Evolutionary conservation across 1,140 invertebrate species (phyloP), one percentile per base, ranked within the genome.

Genomic region (Sesamia nonagrioides): DNA sequence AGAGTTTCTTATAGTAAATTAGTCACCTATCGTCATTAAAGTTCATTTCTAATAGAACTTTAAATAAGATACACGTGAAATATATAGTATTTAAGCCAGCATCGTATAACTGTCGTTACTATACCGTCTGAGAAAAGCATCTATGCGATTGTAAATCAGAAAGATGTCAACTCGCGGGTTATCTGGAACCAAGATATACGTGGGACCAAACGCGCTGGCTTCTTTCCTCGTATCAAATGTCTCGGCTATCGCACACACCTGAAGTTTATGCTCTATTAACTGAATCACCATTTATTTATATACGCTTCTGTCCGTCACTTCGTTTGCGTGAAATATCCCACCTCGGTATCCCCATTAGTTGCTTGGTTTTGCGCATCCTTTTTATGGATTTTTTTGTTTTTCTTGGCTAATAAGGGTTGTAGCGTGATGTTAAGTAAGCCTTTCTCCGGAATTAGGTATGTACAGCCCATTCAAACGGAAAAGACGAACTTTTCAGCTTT

Each of bases 151-250:
- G 74, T 77, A 68, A 77, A 77, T 77, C 74, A 77, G 74, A 52
- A 50, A 45, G 50, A 77, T 56, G 76, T 69, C 66, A 54, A 13
- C 40, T 50, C 8, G 69, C 17, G 72, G 71, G 74, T 83, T 80
- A 78, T 80, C 69, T 45, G 50, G n/a, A 42, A 79, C 48, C 21
- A 56, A 80, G 78, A 83, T 80, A 76, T 80, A 83, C 74, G 74
- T 74, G 78, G 78, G 78, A 83, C 37, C 18, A 69, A 45, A 13
- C 18, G 40, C 33, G 54, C 42, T 27, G 8, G 60, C 61, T 77
- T 69, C 63, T 77, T 61, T 69, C 48, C 21, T 69, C 76, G n/a
- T 63, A 79, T 77, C 69, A 69, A 73, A 61, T 69, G 48, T 68
- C 52, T 56, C 11, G 8, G 50, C 35, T 73, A 73, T 73, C 71